A percentile compares a stretch with the other conserved stretches of the same genome.
These are phyloP conservation scores for Eidolon dupreanum DNA, from an alignment of 2,797 vertebrate species.

Conservation along the genomic window DNA sequence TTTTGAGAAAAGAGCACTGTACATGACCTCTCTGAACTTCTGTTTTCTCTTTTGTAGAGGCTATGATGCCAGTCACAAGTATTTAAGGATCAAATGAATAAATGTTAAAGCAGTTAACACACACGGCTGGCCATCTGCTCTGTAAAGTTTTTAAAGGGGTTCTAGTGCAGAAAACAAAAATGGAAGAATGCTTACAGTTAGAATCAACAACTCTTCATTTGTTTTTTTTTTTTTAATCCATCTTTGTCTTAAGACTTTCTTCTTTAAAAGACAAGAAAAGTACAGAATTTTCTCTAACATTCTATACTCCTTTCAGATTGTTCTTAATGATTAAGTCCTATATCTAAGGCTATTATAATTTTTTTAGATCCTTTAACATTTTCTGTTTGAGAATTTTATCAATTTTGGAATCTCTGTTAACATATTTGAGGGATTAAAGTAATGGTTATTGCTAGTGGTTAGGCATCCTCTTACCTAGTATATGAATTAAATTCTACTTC, in stretches of 20 bases:
- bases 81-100: not conserved
- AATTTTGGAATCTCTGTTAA: not conserved
- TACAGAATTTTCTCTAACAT: not conserved
- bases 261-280: not conserved
- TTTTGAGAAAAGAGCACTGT: not conserved
- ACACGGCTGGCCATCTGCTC: not conserved
- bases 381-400: constrained; percentile 2
- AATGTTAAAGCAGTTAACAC: not conserved
- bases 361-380: not conserved
- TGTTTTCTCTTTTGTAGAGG: not conserved
- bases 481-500: not conserved
- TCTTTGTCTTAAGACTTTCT: not conserved
- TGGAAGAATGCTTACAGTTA: not conserved
- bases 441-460: not conserved
- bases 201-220: not conserved
- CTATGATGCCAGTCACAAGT: not conserved
- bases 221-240: not conserved
- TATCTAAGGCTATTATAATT: not conserved
- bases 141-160: not conserved
- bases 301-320: not conserved
- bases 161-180: not conserved
- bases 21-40: not conserved
- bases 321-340: not conserved
- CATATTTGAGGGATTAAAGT: not conserved
- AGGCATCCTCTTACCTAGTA: not conserved